Conservation (phyloP, 1,140 invertebrate species). For the Goniozus legneri region DNA sequence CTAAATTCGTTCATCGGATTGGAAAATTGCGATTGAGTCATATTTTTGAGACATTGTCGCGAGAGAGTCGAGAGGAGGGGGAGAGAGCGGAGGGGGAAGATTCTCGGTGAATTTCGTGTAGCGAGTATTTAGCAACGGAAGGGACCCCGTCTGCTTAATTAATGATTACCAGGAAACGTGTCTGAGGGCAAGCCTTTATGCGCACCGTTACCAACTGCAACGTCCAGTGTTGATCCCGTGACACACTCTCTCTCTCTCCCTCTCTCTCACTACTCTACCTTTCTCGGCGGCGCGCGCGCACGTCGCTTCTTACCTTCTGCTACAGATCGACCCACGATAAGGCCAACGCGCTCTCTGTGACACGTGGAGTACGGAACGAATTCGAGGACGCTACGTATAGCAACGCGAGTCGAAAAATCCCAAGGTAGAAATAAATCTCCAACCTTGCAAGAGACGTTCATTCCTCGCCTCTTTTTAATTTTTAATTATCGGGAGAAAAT, state of each 20-base stretch:
- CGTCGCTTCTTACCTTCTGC: slow-evolving; percentile 10
- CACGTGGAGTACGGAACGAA: no score
- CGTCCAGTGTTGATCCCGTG: slow-evolving; percentile 1
- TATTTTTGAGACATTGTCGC: no score
- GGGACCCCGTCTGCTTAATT: slow-evolving; percentile 44
- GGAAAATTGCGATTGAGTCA: no score
- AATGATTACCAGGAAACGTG: slow-evolving; percentile 52
- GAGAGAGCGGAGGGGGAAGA: slow-evolving; percentile 3
- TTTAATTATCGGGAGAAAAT: no score
- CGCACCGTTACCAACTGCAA: slow-evolving; percentile 25
- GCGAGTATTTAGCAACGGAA: slow-evolving; percentile 36
- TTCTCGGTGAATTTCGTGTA: slow-evolving; percentile 24
- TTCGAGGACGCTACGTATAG: no score
- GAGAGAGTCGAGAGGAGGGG: slow-evolving; percentile 12
- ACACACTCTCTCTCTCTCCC: neutral
- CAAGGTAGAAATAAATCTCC: no score
- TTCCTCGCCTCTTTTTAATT: no score
- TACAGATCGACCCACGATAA: slow-evolving; percentile 30
- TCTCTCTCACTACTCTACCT: neutral
- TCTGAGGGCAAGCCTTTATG: slow-evolving; percentile 38
- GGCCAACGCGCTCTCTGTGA: neutral
- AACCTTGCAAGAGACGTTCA: no score
- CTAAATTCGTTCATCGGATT: no score
- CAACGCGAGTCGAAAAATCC: no score
- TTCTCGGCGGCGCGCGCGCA: neutral